Evolutionary conservation across 2,888 invertebrate genomes (phyloP).

Genomic region (Meta bourneti): DNA sequence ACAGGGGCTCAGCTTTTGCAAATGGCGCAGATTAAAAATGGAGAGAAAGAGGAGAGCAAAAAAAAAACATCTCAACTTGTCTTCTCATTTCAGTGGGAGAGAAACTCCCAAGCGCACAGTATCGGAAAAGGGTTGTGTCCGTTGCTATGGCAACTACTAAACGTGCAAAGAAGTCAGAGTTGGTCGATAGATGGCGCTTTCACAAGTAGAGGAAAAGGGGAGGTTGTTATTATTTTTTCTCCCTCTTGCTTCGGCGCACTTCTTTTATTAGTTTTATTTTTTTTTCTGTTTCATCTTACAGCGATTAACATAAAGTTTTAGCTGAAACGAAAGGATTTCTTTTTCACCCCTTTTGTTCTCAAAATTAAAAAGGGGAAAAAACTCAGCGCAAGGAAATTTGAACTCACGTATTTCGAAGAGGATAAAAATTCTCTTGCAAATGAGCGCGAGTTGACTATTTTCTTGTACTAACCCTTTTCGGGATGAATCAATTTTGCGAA

Average conservation of each 20-base stretch:
- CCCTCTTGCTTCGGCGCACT: conserved; percentile 7
- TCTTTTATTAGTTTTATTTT: conserved; percentile 18
- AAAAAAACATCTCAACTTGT: conserved; percentile 60
- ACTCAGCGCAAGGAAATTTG: neutral
- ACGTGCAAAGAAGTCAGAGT: conserved; percentile 69
- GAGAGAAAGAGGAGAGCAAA: conserved; percentile 50
- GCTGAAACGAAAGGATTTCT: conserved; percentile 29
- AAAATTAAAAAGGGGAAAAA: neutral
- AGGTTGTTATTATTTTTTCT: conserved; percentile 41
- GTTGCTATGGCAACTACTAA: conserved; percentile 70
- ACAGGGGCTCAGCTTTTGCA: conserved; percentile 64
- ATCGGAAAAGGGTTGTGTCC: conserved; percentile 76
- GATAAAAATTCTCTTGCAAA: neutral
- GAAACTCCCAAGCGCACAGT: conserved; percentile 59
- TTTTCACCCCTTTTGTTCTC: neutral
- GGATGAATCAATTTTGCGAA: neutral
- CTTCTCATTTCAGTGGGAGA: conserved; percentile 69
- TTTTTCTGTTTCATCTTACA: conserved; percentile 54
- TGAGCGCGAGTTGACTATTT: neutral
- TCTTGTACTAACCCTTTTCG: neutral
- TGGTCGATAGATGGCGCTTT: conserved; percentile 75
- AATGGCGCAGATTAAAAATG: conserved; percentile 76
- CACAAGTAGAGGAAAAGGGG: conserved; percentile 65
- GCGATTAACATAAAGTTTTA: conserved; percentile 74
- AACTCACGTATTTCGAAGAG: neutral